Conservation (phyloP, 2,888 invertebrate species). For the Chorisops tibialis region DNA sequence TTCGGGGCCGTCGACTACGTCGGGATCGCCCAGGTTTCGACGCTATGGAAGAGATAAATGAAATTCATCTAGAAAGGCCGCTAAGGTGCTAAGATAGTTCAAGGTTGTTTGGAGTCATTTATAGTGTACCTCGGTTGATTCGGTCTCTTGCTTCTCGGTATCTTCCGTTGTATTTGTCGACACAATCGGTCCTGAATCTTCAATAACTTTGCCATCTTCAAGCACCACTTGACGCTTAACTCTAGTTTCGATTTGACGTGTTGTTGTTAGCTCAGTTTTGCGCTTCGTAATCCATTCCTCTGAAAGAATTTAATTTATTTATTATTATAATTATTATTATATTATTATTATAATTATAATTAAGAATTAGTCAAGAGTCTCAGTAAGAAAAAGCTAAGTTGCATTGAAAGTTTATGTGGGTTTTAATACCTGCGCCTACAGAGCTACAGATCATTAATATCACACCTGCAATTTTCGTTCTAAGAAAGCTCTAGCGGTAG, state of each 20-base stretch:
- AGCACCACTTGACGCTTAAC: conserved; percentile 84
- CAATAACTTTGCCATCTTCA: conserved; percentile 87
- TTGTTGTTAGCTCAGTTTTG: conserved; percentile 85
- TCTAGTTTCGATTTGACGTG: conserved; percentile 85
- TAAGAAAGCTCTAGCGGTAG: too few relatives aligned
- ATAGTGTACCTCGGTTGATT: conserved; percentile 83
- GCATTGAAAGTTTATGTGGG: too few relatives aligned
- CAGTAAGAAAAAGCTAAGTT: not conserved
- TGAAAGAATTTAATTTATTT: conserved; percentile 50
- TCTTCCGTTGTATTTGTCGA: conserved; percentile 90
- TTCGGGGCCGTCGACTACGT: conserved; percentile 38
- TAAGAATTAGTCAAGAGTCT: too few relatives aligned
- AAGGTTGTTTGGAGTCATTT: conserved; percentile 17
- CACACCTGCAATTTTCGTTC: too few relatives aligned
- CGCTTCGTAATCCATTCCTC: conserved; percentile 92
- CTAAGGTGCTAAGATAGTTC: not conserved
- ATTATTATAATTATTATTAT: not conserved
- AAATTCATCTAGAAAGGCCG: conserved; percentile 2
- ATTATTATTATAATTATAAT: not conserved
- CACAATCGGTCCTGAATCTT: conserved; percentile 85
- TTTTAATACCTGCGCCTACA: too few relatives aligned
- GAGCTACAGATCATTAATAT: too few relatives aligned
- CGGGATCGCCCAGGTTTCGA: conserved; percentile 53
- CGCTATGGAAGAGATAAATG: conserved; percentile 45
- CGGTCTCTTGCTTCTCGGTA: conserved; percentile 83